Evolutionary conservation across 2,888 invertebrate species (phyloP).

Genomic region (Microplitis deprimator): DNA sequence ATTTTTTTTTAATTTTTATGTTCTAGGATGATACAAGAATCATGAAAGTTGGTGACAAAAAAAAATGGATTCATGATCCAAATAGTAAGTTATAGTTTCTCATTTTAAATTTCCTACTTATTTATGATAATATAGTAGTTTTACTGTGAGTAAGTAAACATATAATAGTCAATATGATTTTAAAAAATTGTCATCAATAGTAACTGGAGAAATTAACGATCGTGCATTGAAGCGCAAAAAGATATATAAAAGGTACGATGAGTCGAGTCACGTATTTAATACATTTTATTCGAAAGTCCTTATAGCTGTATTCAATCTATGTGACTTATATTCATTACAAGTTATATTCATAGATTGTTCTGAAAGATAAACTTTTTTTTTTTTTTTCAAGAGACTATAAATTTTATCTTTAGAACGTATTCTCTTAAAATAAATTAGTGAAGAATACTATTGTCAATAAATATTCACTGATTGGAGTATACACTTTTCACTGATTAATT

Average conservation of each 20-base stretch:
- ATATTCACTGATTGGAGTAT: too few species aligned
- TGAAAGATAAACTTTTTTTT: too few species aligned
- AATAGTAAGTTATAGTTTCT: slow-evolving; percentile 76
- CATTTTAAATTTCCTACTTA: not conserved
- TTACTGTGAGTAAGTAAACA: not conserved
- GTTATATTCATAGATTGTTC: too few species aligned
- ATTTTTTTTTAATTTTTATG: slow-evolving; percentile 46
- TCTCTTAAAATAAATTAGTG: too few species aligned
- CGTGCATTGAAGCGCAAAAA: slow-evolving; percentile 16
- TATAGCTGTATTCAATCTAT: not conserved
- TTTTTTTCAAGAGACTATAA: too few species aligned
- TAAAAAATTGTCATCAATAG: slow-evolving; percentile 1
- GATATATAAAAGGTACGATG: slow-evolving; percentile 35
- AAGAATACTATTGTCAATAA: too few species aligned
- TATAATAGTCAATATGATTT: not conserved
- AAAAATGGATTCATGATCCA: slow-evolving; percentile 84
- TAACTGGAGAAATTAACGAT: not conserved
- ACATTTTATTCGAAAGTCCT: slow-evolving; percentile 44
- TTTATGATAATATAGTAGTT: not conserved
- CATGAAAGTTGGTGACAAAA: slow-evolving; percentile 77
- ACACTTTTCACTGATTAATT: too few species aligned
- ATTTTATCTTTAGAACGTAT: too few species aligned
- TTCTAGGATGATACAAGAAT: slow-evolving; percentile 73
- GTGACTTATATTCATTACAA: not conserved
- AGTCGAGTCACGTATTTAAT: slow-evolving; percentile 62